Evolutionary conservation across 2,888 invertebrate genomes (phyloP).

Genomic region (Alviniconcha strummeri): DNA sequence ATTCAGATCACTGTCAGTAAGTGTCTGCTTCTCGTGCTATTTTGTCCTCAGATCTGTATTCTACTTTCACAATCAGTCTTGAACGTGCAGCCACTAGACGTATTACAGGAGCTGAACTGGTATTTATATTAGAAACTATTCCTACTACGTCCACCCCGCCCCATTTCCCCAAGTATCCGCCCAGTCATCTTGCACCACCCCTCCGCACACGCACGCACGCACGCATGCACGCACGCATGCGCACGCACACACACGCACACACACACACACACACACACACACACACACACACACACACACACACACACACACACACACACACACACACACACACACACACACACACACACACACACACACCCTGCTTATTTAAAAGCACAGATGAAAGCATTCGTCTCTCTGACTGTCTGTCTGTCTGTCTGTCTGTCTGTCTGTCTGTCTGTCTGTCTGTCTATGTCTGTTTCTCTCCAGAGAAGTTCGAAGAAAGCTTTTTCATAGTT

Average conservation of each 20-base stretch:
- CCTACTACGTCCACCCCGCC: too few species aligned
- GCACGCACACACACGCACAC: neutral
- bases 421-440: slow-evolving; percentile 18
- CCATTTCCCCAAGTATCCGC: too few species aligned
- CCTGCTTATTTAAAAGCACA: neutral
- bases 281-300: neutral
- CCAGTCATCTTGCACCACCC: too few species aligned
- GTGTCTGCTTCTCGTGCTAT: too few species aligned
- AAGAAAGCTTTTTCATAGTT: too few species aligned
- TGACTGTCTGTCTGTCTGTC: slow-evolving; percentile 1
- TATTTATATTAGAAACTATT: too few species aligned
- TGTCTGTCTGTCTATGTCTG: neutral
- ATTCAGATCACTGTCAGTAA: too few species aligned
- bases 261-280: neutral
- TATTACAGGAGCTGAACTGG: too few species aligned
- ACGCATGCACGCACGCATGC: neutral
- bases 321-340: neutral
- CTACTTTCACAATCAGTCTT: too few species aligned
- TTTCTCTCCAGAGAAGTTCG: neutral
- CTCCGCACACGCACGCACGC: neutral
- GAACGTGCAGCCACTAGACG: too few species aligned
- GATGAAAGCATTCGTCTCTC: neutral
- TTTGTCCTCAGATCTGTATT: too few species aligned
- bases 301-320: too few species aligned
- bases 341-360: neutral